phyloP scores from a whole-genome alignment of 2,113 vertebrate genomes.

The Ctenomys sociabilis region DNA sequence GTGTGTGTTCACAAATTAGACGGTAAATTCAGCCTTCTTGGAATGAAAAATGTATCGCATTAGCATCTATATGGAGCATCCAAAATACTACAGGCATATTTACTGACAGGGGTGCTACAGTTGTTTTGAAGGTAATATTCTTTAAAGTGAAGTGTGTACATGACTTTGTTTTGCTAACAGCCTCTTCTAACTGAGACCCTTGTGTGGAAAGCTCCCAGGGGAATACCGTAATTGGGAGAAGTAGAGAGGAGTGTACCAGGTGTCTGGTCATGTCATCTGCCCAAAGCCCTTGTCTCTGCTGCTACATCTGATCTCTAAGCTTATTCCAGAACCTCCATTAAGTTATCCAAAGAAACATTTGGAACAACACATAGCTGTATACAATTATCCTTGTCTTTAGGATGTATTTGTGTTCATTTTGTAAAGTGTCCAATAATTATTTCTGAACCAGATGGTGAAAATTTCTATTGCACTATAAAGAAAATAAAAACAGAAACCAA shows the following conservation, averaged over 20 bases:
- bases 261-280: neutral
- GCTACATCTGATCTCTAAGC: slow-evolving; percentile 27
- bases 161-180: slow-evolving; percentile 66
- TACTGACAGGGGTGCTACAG: neutral
- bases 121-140: slow-evolving; percentile 65
- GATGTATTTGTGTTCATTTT: slow-evolving; percentile 3
- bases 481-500: neutral
- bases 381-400: slow-evolving; percentile 28
- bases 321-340: neutral
- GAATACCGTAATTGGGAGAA: slow-evolving; percentile 46
- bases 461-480: neutral
- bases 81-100: slow-evolving; percentile 36
- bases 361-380: neutral
- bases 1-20: slow-evolving; percentile 64
- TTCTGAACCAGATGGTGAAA: neutral
- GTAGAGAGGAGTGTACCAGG: neutral
- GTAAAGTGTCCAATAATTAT: neutral
- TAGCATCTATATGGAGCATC: slow-evolving; percentile 19
- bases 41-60: slow-evolving; percentile 56
- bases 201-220: slow-evolving; percentile 54
- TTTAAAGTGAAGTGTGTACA: slow-evolving; percentile 13
- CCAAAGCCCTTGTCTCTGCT: neutral
- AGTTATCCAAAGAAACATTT: slow-evolving; percentile 46
- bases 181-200: slow-evolving; percentile 63
- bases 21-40: slow-evolving; percentile 59